phyloP scores from a whole-genome alignment of 2,888 invertebrate species.

The Mongoloraphidia duomilia region DNA sequence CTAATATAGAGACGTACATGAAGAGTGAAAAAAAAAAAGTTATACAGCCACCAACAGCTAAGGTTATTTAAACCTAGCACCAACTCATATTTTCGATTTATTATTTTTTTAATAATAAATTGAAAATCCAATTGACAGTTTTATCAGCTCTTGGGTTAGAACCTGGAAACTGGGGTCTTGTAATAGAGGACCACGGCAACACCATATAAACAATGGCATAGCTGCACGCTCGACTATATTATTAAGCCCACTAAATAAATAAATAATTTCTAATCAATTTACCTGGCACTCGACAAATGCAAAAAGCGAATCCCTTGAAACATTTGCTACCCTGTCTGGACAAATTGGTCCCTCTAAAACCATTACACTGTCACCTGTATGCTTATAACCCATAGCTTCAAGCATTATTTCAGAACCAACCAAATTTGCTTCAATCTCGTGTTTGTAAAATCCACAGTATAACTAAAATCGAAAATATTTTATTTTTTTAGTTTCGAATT shows the following conservation, averaged over 20 bases:
- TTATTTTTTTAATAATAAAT: too few relatives aligned
- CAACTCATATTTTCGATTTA: too few relatives aligned
- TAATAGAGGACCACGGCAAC: too few relatives aligned
- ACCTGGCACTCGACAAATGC: constrained; percentile 83
- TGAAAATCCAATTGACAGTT: too few relatives aligned
- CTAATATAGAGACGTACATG: constrained; percentile 5
- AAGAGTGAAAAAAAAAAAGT: too few relatives aligned
- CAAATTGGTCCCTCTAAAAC: constrained; percentile 62
- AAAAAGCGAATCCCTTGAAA: constrained; percentile 71
- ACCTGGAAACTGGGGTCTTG: too few relatives aligned
- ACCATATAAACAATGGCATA: too few relatives aligned
- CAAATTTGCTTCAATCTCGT: constrained; percentile 70
- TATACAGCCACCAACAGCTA: too few relatives aligned
- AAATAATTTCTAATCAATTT: constrained; percentile 10
- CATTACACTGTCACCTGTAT: constrained; percentile 39
- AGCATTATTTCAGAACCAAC: constrained; percentile 64
- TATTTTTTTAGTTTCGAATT: too few relatives aligned
- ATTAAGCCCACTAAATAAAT: constrained; percentile 3
- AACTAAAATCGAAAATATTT: constrained; percentile 38
- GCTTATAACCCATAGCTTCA: constrained; percentile 69
- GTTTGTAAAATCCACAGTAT: constrained; percentile 78
- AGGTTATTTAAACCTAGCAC: too few relatives aligned
- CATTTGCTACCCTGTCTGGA: constrained; percentile 63
- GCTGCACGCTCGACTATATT: too few relatives aligned
- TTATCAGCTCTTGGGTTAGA: too few relatives aligned